These are phyloP conservation scores for Aulostomus chinensis DNA, from an alignment of 2,797 vertebrate genomes.

Conservation along the genomic window DNA sequence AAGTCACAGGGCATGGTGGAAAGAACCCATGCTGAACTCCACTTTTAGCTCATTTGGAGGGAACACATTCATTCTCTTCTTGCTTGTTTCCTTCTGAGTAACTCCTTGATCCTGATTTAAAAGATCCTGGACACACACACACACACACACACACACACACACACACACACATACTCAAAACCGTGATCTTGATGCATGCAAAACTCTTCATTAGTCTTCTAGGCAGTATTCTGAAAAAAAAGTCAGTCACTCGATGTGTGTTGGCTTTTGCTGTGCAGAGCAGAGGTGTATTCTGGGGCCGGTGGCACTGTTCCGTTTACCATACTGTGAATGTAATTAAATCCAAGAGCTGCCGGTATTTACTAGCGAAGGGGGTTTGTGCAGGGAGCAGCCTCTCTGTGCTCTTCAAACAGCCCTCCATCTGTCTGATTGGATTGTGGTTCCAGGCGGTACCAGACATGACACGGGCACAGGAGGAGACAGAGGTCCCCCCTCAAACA, in stretches of 20 bases:
- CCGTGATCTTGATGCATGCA: slow-evolving; percentile 23
- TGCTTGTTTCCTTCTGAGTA: not conserved
- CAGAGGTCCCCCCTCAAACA: slow-evolving; percentile 44
- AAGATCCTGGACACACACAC: no score
- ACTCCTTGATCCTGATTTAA: no score
- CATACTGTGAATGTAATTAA: slow-evolving; percentile 88
- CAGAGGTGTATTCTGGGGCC: slow-evolving; percentile 68
- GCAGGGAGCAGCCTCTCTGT: slow-evolving; percentile 48
- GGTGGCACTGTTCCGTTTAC: slow-evolving; percentile 73
- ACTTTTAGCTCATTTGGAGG: slow-evolving; percentile 40
- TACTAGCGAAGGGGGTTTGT: slow-evolving; percentile 67
- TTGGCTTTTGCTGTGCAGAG: slow-evolving; percentile 46
- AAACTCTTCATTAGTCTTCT: slow-evolving; percentile 44
- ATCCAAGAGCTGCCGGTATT: slow-evolving; percentile 81
- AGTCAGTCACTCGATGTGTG: slow-evolving; percentile 46
- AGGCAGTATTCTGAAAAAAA: slow-evolving; percentile 21
- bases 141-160: no score
- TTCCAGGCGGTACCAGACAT: slow-evolving; percentile 65
- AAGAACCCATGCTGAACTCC: slow-evolving; percentile 44
- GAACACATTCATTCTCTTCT: slow-evolving; percentile 22
- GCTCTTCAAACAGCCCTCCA: slow-evolving; percentile 76
- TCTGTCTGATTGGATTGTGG: slow-evolving; percentile 81
- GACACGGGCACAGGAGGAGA: slow-evolving; percentile 55
- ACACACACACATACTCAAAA: no score
- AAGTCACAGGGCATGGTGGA: slow-evolving; percentile 39